Conservation (phyloP, 1,140 invertebrate genomes). For the Mactra quadrangularis region DNA sequence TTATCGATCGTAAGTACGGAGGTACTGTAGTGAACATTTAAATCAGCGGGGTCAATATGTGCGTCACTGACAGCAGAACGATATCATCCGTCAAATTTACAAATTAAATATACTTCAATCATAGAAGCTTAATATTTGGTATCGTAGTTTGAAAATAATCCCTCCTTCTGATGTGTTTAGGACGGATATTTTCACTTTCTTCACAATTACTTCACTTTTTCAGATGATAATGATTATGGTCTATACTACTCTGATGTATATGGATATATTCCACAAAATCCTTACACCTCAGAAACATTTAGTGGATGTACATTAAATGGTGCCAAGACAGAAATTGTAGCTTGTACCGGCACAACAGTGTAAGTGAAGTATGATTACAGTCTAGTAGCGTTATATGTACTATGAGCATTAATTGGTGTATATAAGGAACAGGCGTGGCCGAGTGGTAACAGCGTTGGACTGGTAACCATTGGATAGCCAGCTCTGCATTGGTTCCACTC, state of each 20-base stretch:
- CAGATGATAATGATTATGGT: slow-evolving; percentile 3
- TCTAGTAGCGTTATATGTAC: too few relatives aligned
- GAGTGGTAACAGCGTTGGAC: too few relatives aligned
- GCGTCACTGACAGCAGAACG: too few relatives aligned
- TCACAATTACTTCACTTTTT: not conserved
- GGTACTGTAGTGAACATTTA: too few relatives aligned
- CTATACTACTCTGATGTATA: not conserved
- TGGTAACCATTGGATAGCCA: not conserved
- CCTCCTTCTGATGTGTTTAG: too few relatives aligned
- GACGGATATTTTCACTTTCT: too few relatives aligned
- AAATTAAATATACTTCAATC: too few relatives aligned
- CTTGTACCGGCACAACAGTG: not conserved
- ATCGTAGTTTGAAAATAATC: too few relatives aligned
- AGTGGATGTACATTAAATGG: not conserved
- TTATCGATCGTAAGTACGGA: too few relatives aligned
- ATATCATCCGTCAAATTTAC: not conserved
- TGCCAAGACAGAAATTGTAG: not conserved
- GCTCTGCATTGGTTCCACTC: not conserved
- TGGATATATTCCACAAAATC: not conserved
- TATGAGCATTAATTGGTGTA: not conserved
- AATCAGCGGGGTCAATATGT: too few relatives aligned
- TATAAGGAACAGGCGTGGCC: too few relatives aligned
- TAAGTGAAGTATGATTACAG: not conserved
- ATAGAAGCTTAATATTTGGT: too few relatives aligned
- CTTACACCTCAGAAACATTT: not conserved